Evolutionary conservation across 2,888 invertebrate genomes (phyloP).

Genomic region (Schizotus pectinicornis): DNA sequence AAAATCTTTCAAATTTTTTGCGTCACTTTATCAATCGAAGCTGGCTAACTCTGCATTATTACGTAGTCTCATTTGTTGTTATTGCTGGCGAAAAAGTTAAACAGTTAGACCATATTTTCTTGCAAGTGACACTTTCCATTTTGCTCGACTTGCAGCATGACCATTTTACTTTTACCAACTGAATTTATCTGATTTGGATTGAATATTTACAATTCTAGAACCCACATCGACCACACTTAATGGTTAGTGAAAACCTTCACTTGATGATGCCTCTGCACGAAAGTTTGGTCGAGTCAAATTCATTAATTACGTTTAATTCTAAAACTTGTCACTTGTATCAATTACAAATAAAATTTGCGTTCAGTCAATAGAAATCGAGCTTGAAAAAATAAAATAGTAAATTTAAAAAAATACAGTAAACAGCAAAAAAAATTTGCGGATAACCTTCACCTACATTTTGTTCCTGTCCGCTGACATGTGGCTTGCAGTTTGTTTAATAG

Average conservation of each 20-base stretch:
- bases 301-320: not conserved
- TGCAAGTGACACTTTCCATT: constrained; percentile 24
- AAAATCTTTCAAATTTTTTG: not conserved
- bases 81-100: not conserved
- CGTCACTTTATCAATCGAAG: not conserved
- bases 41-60: no score
- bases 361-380: no score
- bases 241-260: constrained; percentile 2
- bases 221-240: constrained; percentile 4
- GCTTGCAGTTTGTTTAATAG: not conserved
- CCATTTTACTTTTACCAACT: constrained; percentile 23
- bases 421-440: not conserved
- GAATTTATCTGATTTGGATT: constrained; percentile 16
- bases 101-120: not conserved
- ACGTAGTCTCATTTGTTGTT: no score
- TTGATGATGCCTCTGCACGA: not conserved
- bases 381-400: no score
- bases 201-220: constrained; percentile 18
- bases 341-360: no score
- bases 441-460: constrained; percentile 25
- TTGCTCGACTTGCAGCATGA: constrained; percentile 18
- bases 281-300: not conserved
- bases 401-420: not conserved
- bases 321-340: not conserved
- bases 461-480: not conserved